A percentile compares a stretch with the other conserved stretches of the same genome.
Evolutionary conservation across 1,140 invertebrate species (phyloP).

Genomic region (Heliconius hermathena): DNA sequence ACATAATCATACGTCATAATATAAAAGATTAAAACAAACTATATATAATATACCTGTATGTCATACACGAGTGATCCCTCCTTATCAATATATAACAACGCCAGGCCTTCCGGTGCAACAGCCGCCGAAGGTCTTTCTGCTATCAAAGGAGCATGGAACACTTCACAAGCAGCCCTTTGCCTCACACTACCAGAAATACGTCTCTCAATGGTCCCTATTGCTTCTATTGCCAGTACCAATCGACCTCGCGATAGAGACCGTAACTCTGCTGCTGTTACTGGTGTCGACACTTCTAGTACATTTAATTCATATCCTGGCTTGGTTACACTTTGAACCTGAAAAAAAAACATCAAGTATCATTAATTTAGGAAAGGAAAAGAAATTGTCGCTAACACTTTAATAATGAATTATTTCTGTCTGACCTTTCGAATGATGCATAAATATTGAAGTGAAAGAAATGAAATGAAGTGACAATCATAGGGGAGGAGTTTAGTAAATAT

Average conservation of each 20-base stretch:
- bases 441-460: no score
- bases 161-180: constrained; percentile 89
- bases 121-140: constrained; percentile 74
- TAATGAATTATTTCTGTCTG: no score
- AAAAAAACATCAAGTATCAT: neutral
- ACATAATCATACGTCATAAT: neutral
- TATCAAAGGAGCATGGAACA: constrained; percentile 87
- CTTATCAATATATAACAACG: constrained; percentile 90
- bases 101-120: constrained; percentile 84
- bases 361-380: no score
- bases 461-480: no score
- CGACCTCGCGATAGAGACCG: constrained; percentile 87
- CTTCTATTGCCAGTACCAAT: constrained; percentile 85
- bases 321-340: constrained; percentile 79
- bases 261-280: constrained; percentile 87
- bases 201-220: constrained; percentile 84
- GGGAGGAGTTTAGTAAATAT: no score
- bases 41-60: constrained; percentile 78
- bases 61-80: constrained; percentile 89
- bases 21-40: neutral
- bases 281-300: constrained; percentile 87
- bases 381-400: neutral
- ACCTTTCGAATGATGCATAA: no score
- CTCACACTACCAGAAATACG: constrained; percentile 85
- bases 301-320: constrained; percentile 90